Evolutionary conservation across 2,888 invertebrate genomes (phyloP).

Genomic region (Agelastica alni): DNA sequence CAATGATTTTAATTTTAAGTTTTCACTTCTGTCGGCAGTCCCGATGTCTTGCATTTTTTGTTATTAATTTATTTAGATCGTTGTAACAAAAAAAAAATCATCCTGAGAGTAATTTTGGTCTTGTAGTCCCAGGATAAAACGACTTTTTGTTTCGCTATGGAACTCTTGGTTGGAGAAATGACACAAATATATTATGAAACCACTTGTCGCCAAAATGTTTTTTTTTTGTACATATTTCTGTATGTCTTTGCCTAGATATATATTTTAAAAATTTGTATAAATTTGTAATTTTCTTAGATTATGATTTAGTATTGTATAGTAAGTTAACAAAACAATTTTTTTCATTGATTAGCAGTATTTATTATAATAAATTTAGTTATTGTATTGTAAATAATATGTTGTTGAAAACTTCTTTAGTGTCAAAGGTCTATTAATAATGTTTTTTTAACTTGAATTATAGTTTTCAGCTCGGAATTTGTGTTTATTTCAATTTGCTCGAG

Average conservation of each 20-base stretch:
- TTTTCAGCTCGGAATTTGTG: conserved; percentile 26
- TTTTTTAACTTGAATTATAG: conserved; percentile 45
- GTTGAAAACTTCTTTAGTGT: conserved; percentile 41
- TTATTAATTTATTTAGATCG: no score
- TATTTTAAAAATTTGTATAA: conserved; percentile 30
- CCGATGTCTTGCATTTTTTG: no score
- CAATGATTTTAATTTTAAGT: neutral
- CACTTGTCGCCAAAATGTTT: conserved; percentile 26
- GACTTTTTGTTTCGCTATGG: no score
- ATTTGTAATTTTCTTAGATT: conserved; percentile 35
- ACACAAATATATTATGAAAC: conserved; percentile 18
- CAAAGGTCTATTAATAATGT: conserved; percentile 42
- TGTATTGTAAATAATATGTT: conserved; percentile 43
- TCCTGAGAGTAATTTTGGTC: no score
- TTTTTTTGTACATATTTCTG: conserved; percentile 13
- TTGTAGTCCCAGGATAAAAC: no score
- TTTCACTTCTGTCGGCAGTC: no score
- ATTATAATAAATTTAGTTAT: conserved; percentile 39
- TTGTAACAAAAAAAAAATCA: no score
- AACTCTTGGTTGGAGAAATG: conserved; percentile 18
- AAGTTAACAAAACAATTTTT: conserved; percentile 26
- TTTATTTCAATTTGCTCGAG: conserved; percentile 18
- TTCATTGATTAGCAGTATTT: conserved; percentile 39
- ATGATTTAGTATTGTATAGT: conserved; percentile 33
- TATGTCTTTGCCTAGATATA: conserved; percentile 27